phyloP scores from a whole-genome alignment of 2,113 vertebrate species.

The Plecotus auritus region DNA sequence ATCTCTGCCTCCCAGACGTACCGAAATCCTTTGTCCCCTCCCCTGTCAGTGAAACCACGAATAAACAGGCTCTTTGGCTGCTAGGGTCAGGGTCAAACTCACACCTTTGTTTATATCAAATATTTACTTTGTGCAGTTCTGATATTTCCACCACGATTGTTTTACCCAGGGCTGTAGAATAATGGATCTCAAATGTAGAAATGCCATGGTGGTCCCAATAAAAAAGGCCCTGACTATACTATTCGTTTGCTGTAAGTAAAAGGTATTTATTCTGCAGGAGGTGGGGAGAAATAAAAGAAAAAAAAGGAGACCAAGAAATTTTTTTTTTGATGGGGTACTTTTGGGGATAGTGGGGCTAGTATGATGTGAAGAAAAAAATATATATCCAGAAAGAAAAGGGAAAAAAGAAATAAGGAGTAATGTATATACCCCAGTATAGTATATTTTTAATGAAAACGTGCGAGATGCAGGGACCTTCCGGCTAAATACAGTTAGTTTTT shows the following conservation, averaged over 20 bases:
- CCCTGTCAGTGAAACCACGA: background rate
- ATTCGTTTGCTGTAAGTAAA: background rate
- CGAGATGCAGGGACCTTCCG: background rate
- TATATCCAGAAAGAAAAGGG: background rate
- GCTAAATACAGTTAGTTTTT: background rate
- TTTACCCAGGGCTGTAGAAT: background rate
- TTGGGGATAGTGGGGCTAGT: background rate
- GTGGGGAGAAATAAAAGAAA: background rate
- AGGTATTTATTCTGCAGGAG: background rate
- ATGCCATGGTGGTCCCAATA: background rate
- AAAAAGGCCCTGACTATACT: background rate
- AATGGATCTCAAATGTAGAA: background rate
- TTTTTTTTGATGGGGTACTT: background rate
- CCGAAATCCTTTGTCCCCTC: background rate
- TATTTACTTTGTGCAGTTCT: background rate
- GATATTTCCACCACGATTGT: background rate
- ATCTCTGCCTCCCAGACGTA: background rate
- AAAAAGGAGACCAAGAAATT: background rate
- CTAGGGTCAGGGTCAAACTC: background rate
- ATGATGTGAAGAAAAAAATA: background rate
- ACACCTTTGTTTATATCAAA: background rate
- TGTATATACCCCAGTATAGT: background rate
- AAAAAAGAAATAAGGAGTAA: background rate
- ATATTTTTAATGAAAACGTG: slow-evolving; percentile 17
- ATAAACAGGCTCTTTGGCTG: background rate